Conservation (phyloP, 2,113 vertebrate genomes). For the Falcunculus frontatus region DNA sequence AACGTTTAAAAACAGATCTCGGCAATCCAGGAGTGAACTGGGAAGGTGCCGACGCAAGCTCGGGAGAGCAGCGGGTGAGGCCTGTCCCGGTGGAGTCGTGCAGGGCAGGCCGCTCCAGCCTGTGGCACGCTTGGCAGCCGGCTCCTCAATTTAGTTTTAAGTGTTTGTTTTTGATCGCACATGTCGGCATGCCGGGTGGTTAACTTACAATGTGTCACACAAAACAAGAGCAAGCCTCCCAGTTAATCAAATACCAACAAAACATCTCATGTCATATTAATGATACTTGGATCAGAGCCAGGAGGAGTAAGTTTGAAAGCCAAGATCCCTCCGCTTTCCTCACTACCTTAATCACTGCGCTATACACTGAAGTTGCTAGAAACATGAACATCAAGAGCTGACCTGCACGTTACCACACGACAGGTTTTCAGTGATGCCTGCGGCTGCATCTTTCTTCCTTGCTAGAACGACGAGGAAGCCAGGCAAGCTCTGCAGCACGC, state of each 20-base stretch:
- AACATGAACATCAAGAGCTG: neutral
- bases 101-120: neutral
- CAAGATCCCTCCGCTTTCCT: neutral
- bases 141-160: neutral
- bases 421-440: neutral
- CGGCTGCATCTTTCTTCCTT: neutral
- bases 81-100: accelerated
- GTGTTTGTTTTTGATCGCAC: constrained; percentile 39
- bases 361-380: neutral
- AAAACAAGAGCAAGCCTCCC: constrained; percentile 24
- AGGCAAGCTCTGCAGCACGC: neutral
- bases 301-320: neutral
- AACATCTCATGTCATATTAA: constrained; percentile 24
- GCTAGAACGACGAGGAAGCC: accelerated
- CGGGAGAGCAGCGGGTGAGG: neutral
- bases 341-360: neutral
- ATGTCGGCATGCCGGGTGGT: constrained; percentile 22
- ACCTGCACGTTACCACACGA: neutral
- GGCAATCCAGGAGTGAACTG: accelerated
- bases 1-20: accelerated
- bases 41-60: neutral
- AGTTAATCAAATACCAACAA: constrained; percentile 46
- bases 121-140: neutral
- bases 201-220: constrained; percentile 18
- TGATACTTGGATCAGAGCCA: neutral